Evolutionary conservation across 2,113 vertebrate genomes (phyloP).

Genomic region (Typhlomys cinereus): DNA sequence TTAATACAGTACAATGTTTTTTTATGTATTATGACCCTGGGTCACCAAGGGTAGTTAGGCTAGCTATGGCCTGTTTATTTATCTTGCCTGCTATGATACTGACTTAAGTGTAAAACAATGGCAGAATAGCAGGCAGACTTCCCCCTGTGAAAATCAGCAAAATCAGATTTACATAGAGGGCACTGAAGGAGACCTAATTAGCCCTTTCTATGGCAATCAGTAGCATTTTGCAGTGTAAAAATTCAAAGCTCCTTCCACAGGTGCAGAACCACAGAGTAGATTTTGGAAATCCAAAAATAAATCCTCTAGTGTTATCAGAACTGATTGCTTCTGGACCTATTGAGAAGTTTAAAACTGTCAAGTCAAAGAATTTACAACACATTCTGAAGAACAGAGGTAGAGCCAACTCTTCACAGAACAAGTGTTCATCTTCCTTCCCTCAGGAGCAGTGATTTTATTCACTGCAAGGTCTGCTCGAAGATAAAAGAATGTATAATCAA

Average conservation of each 20-base stretch:
- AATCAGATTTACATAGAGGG: constrained; percentile 21
- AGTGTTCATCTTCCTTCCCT: not conserved
- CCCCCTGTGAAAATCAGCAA: constrained; percentile 13
- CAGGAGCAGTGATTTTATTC: constrained; percentile 31
- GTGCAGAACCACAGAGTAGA: not conserved
- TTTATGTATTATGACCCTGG: not conserved
- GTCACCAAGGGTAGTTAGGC: not conserved
- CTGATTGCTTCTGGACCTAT: not conserved
- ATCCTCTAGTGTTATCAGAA: not conserved
- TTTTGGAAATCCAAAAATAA: not conserved
- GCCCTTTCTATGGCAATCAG: constrained; percentile 39
- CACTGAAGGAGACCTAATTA: not conserved
- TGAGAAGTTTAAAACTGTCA: not conserved
- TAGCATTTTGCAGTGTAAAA: constrained; percentile 2
- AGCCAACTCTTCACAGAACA: not conserved
- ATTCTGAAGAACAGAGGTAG: not conserved
- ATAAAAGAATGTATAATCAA: constrained; percentile 16
- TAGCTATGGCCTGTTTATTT: not conserved
- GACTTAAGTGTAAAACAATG: constrained; percentile 20
- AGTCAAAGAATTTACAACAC: not conserved
- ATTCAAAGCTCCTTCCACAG: not conserved
- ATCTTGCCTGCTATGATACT: not conserved
- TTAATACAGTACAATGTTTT: constrained; percentile 21
- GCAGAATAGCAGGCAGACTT: not conserved
- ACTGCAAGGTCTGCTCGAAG: constrained; percentile 18